A percentile compares a stretch with the other conserved stretches of the same genome.
phyloP scores from a whole-genome alignment of 1,140 invertebrate species.

The Drosophila hydei region DNA sequence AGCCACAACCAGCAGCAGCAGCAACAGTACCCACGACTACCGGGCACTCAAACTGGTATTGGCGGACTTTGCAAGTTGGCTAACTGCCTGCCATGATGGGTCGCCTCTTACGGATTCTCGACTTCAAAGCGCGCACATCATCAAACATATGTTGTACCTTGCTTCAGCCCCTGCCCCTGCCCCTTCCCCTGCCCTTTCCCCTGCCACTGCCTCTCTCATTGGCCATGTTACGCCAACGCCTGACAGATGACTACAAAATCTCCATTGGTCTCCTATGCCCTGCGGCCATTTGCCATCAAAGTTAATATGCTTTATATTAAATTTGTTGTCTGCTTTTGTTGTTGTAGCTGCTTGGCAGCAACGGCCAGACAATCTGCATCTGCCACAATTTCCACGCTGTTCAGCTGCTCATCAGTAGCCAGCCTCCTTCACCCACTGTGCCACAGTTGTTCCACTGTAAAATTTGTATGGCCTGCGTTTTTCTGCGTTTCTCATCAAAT shows the following conservation, averaged over 20 bases:
- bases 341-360: constrained; percentile 38
- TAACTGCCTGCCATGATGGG: constrained; percentile 45
- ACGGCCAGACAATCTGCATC: constrained; percentile 68
- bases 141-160: constrained; percentile 71
- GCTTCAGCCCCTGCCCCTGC: neutral
- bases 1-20: constrained; percentile 22
- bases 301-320: constrained; percentile 82
- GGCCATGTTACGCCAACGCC: constrained; percentile 38
- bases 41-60: constrained; percentile 15
- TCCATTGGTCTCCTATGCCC: constrained; percentile 26
- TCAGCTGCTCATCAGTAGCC: neutral
- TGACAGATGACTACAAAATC: constrained; percentile 52
- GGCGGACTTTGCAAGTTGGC: constrained; percentile 22
- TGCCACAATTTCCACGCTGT: constrained; percentile 53
- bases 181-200: neutral
- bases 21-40: constrained; percentile 36
- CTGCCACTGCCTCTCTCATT: neutral
- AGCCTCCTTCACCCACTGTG: neutral
- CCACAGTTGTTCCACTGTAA: constrained; percentile 27
- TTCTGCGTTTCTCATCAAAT: constrained; percentile 67
- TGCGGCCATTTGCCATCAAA: constrained; percentile 75
- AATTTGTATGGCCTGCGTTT: constrained; percentile 51
- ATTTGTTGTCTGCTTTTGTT: constrained; percentile 60
- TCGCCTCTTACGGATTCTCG: constrained; percentile 20
- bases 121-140: constrained; percentile 77